Percentiles rank a stretch among this genome's conserved stretches.
Evolutionary conservation across 2,113 vertebrate species (phyloP).

Genomic region (Murina feae): DNA sequence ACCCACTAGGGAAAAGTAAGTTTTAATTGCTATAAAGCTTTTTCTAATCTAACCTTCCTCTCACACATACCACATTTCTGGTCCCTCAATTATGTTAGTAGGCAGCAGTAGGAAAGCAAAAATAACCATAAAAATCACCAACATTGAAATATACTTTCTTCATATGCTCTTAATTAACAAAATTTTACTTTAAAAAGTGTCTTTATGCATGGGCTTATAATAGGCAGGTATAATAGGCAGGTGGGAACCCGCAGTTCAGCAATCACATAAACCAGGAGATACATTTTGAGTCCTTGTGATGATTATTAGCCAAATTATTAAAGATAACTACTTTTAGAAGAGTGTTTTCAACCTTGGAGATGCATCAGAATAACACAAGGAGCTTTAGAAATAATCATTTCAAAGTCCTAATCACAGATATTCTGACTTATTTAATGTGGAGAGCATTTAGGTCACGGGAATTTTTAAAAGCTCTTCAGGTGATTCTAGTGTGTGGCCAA

Average conservation of each 20-base stretch:
- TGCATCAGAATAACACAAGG: neutral
- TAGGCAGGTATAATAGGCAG: neutral
- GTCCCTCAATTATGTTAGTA: neutral
- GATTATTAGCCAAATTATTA: neutral
- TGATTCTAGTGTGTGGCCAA: neutral
- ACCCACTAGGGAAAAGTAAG: neutral
- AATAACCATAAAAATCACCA: conserved; percentile 26
- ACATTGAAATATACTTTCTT: conserved; percentile 19
- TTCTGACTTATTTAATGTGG: neutral
- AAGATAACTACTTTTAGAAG: neutral
- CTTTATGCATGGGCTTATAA: neutral
- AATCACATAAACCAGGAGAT: neutral
- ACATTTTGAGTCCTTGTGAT: neutral
- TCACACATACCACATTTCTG: neutral
- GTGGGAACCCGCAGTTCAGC: neutral
- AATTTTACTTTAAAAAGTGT: neutral
- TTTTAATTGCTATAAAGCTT: conserved; percentile 40
- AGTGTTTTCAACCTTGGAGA: neutral
- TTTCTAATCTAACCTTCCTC: conserved; percentile 47
- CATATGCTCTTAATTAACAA: neutral
- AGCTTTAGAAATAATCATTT: neutral
- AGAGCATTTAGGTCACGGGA: neutral
- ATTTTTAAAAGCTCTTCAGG: neutral
- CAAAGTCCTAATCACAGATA: neutral
- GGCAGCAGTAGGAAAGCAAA: neutral